Evolutionary conservation across 2,888 invertebrate genomes (phyloP).

Genomic region (Microplitis deprimator): DNA sequence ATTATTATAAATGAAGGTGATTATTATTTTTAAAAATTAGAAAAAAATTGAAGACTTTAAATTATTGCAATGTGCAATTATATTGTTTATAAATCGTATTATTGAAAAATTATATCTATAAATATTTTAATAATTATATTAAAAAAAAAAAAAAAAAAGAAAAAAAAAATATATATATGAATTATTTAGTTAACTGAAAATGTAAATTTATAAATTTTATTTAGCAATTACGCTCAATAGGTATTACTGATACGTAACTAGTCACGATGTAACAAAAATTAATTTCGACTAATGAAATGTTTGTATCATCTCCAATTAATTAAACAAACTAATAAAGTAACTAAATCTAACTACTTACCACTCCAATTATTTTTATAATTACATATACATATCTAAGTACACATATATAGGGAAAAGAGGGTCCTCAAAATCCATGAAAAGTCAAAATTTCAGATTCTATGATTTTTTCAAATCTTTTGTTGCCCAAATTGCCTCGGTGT

Average conservation of each 20-base stretch:
- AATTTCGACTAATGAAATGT: constrained; percentile 24
- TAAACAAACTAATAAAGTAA: constrained; percentile 1
- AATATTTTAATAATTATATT: constrained; percentile 3
- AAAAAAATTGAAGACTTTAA: constrained; percentile 1
- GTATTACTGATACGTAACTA: constrained; percentile 44
- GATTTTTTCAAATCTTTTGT: too few relatives aligned
- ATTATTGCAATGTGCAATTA: not conserved
- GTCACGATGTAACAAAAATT: constrained; percentile 45
- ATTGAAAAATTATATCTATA: constrained; percentile 15
- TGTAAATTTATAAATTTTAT: not conserved
- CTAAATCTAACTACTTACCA: not conserved
- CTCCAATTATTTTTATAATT: not conserved
- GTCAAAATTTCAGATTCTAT: too few relatives aligned
- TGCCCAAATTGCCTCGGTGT: too few relatives aligned
- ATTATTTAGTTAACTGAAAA: not conserved
- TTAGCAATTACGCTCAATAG: constrained; percentile 12
- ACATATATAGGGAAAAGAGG: too few relatives aligned
- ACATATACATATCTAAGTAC: too few relatives aligned
- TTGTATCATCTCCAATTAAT: constrained; percentile 24
- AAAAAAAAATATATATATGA: not conserved
- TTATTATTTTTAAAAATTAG: too few relatives aligned
- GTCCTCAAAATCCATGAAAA: too few relatives aligned
- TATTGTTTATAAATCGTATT: constrained; percentile 9
- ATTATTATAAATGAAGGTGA: not conserved
- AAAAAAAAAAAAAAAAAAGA: not conserved